Percentiles rank a stretch among this genome's conserved stretches.
These are phyloP conservation scores for Nothobranchius furzeri DNA, from an alignment of 2,113 vertebrate genomes.

Conservation along the genomic window DNA sequence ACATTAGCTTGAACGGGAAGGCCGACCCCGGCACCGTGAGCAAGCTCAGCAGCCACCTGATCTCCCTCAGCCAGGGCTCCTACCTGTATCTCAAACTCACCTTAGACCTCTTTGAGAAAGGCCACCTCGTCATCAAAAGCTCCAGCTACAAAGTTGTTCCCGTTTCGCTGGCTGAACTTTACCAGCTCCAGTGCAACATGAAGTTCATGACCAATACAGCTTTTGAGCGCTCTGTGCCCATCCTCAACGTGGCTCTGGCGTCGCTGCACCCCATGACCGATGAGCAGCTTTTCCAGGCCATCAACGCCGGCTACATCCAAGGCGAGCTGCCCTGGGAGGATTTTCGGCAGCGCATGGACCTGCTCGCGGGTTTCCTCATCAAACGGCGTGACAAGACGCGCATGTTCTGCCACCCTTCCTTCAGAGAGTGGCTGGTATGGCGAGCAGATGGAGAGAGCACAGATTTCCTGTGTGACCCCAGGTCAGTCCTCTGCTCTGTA, in stretches of 20 bases:
- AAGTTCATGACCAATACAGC: conserved; percentile 94
- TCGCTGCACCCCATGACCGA: conserved; percentile 97
- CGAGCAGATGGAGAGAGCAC: conserved; percentile 92
- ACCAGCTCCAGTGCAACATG: conserved; percentile 98
- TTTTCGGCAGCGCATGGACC: conserved; percentile 94
- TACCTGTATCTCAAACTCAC: conserved; percentile 97
- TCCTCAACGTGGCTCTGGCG: conserved; percentile 91
- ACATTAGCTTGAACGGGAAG: conserved; percentile 94
- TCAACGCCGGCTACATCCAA: conserved; percentile 85
- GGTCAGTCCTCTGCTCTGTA: conserved; percentile 74
- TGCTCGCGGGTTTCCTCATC: conserved; percentile 91
- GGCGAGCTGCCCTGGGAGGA: conserved; percentile 93
- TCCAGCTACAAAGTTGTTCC: conserved; percentile 98
- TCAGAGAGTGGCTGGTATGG: conserved; percentile 98
- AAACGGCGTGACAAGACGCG: conserved; percentile 94
- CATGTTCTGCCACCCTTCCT: conserved; percentile 99
- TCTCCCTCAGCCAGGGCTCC: conserved; percentile 92
- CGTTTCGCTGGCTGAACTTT: conserved; percentile 93
- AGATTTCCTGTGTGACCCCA: conserved; percentile 95
- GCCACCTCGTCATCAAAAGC: conserved; percentile 96
- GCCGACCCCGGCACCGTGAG: conserved; percentile 86
- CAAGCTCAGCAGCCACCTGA: conserved; percentile 94
- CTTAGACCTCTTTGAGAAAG: conserved; percentile 94
- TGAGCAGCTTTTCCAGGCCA: conserved; percentile 94
- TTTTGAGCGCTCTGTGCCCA: conserved; percentile 90